Percentiles rank a stretch among this genome's conserved stretches.
These are phyloP conservation scores for Aricia agestis DNA, from an alignment of 1,140 invertebrate genomes.

Conservation along the genomic window DNA sequence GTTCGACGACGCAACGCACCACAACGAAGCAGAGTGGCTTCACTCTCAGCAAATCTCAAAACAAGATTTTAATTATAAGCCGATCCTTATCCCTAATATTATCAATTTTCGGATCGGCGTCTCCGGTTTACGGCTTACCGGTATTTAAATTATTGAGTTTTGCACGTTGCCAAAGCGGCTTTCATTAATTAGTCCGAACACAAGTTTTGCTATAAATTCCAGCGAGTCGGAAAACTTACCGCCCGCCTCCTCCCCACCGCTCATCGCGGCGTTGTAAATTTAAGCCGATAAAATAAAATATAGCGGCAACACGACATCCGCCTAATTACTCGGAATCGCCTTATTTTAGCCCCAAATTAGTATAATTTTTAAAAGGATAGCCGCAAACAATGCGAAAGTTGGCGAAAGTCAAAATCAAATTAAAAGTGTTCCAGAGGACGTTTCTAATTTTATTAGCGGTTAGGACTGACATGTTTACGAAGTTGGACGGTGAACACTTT, in stretches of 20 bases:
- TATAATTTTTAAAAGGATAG: slow-evolving; percentile 38
- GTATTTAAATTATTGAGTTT: slow-evolving; percentile 45
- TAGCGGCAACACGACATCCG: slow-evolving; percentile 37
- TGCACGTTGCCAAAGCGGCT: slow-evolving; percentile 53
- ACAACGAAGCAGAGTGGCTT: too few species aligned
- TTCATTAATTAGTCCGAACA: slow-evolving; percentile 69
- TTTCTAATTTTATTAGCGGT: slow-evolving; percentile 7
- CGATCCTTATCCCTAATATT: neutral
- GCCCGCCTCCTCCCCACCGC: slow-evolving; percentile 36
- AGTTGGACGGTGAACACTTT: neutral
- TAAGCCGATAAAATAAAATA: slow-evolving; percentile 73
- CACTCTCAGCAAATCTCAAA: too few species aligned
- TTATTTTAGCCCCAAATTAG: slow-evolving; percentile 28
- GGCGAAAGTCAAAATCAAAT: slow-evolving; percentile 6
- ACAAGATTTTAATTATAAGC: neutral
- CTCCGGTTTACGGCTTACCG: neutral
- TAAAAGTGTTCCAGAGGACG: neutral
- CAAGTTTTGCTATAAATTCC: slow-evolving; percentile 72
- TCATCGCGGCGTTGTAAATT: slow-evolving; percentile 63
- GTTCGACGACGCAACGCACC: too few species aligned
- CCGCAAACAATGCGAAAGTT: slow-evolving; percentile 48
- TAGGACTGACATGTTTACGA: slow-evolving; percentile 6
- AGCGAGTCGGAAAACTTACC: slow-evolving; percentile 58
- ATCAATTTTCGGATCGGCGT: neutral
- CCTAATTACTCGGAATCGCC: slow-evolving; percentile 67